Evolutionary conservation across 2,888 invertebrate species (phyloP).

Genomic region (Sipunculus nudus): DNA sequence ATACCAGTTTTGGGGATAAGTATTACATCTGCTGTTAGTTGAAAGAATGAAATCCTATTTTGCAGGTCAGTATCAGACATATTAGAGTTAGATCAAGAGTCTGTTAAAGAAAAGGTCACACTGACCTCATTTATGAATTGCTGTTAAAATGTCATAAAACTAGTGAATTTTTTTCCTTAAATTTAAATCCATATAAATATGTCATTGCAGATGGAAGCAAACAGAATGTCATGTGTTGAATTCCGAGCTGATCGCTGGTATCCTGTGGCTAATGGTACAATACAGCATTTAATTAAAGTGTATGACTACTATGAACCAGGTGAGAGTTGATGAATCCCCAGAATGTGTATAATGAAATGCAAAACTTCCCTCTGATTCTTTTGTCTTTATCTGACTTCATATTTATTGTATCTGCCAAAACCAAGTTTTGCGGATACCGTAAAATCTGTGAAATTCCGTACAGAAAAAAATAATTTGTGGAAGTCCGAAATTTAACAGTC

Average conservation of each 20-base stretch:
- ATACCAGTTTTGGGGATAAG: not conserved
- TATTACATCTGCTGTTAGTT: not conserved
- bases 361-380: no score
- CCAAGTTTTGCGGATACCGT: no score
- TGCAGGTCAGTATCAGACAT: not conserved
- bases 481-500: no score
- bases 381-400: no score
- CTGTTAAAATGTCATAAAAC: no score
- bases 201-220: constrained; percentile 77
- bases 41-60: not conserved
- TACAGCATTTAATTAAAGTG: constrained; percentile 85
- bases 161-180: not conserved
- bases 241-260: constrained; percentile 94
- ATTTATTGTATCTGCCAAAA: no score
- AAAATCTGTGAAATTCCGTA: no score
- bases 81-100: not conserved
- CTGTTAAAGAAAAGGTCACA: not conserved
- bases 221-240: constrained; percentile 81
- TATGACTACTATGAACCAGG: constrained; percentile 97
- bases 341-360: no score
- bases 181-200: not conserved
- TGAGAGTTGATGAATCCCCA: no score
- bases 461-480: no score
- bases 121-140: not conserved
- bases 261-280: constrained; percentile 95